phyloP scores from a whole-genome alignment of 2,888 invertebrate genomes.

The Hydrotaea cyrtoneurina region DNA sequence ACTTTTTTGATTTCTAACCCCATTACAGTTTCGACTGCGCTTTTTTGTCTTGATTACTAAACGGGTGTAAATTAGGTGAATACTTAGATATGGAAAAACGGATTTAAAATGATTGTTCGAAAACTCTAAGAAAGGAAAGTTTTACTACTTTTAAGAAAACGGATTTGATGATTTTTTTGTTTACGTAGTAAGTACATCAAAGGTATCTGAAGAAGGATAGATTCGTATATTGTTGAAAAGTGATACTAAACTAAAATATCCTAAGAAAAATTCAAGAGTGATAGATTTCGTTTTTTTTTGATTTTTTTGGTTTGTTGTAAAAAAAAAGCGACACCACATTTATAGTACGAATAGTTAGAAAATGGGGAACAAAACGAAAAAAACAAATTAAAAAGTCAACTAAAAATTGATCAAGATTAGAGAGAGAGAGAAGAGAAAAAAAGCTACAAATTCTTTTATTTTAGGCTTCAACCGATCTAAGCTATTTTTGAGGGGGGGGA shows the following conservation, averaged over 20 bases:
- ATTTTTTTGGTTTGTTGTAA: constrained; percentile 27
- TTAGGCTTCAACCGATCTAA: constrained; percentile 57
- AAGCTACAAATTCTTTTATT: constrained; percentile 52
- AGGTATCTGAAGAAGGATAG: constrained; percentile 65
- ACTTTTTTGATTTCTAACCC: constrained; percentile 49
- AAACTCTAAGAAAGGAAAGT: constrained; percentile 63
- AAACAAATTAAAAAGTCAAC: constrained; percentile 33
- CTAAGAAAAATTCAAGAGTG: constrained; percentile 48
- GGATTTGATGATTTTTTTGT: constrained; percentile 27
- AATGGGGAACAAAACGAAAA: constrained; percentile 25
- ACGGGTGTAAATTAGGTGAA: constrained; percentile 16
- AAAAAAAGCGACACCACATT: constrained; percentile 64
- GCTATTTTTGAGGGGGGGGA: constrained; percentile 38
- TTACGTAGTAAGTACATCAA: constrained; percentile 63
- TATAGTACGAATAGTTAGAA: constrained; percentile 45
- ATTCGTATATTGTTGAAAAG: constrained; percentile 49
- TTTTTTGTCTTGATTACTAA: constrained; percentile 22
- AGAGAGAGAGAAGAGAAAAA: constrained; percentile 30
- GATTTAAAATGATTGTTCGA: constrained; percentile 53
- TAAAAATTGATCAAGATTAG: background rate
- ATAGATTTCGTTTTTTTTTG: constrained; percentile 1
- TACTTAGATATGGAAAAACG: constrained; percentile 43
- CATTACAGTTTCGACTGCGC: constrained; percentile 22
- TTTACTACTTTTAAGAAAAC: constrained; percentile 59
- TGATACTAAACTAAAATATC: constrained; percentile 61